Evolutionary conservation across 2,888 invertebrate genomes (phyloP).

Genomic region (Peribatodes rhomboidaria): DNA sequence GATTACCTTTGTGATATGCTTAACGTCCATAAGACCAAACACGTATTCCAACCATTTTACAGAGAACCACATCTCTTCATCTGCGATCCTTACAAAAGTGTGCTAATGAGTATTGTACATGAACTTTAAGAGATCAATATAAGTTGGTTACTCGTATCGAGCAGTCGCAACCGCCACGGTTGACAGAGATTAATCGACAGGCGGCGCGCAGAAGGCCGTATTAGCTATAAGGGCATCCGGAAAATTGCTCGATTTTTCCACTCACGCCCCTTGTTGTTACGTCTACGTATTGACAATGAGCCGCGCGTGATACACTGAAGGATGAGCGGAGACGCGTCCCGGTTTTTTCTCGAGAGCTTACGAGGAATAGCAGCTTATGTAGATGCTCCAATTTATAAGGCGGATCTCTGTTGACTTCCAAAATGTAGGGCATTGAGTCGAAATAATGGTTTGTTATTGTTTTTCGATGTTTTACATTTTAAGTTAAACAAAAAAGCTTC

Average conservation of each 20-base stretch:
- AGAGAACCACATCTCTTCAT: conserved; percentile 51
- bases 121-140: conserved; percentile 63
- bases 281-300: conserved; percentile 74
- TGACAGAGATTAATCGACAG: conserved; percentile 82
- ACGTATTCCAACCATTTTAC: conserved; percentile 56
- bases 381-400: conserved; percentile 47
- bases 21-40: conserved; percentile 37
- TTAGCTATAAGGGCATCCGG: conserved; percentile 83
- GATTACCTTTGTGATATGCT: neutral
- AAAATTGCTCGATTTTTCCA: conserved; percentile 82
- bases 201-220: conserved; percentile 75
- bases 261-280: conserved; percentile 73
- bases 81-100: conserved; percentile 45
- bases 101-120: conserved; percentile 63
- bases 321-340: conserved; percentile 45
- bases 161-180: conserved; percentile 74
- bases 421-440: conserved; percentile 28
- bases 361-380: conserved; percentile 46
- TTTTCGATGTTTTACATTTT: neutral
- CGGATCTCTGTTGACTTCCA: conserved; percentile 41
- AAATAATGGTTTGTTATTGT: conserved; percentile 16
- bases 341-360: conserved; percentile 47
- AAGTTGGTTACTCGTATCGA: conserved; percentile 71
- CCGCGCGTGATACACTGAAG: conserved; percentile 63
- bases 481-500: neutral